Evolutionary conservation across 2,888 invertebrate species (phyloP).

Genomic region (Drosophila pullipes): DNA sequence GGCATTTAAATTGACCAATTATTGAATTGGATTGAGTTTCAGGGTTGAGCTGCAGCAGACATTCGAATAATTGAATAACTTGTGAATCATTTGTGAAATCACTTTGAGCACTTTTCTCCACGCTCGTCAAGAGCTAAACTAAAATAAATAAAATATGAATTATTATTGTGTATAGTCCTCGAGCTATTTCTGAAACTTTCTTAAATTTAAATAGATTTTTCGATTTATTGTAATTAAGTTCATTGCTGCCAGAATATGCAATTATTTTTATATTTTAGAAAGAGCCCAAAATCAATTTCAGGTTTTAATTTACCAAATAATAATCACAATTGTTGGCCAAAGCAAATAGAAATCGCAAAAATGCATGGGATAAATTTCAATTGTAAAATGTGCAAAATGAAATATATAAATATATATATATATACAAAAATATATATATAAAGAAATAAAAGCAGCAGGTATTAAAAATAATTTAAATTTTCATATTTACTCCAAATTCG

Average conservation of each 20-base stretch:
- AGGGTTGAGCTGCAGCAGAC: conserved; percentile 37
- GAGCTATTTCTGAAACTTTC: not conserved
- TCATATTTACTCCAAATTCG: no score
- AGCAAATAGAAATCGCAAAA: not conserved
- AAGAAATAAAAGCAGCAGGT: not conserved
- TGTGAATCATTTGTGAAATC: conserved; percentile 9
- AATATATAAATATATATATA: not conserved
- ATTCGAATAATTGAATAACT: conserved; percentile 35
- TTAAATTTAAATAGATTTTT: not conserved
- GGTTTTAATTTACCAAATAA: not conserved
- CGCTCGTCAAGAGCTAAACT: not conserved
- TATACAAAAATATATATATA: not conserved
- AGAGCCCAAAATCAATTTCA: not conserved
- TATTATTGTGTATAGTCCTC: not conserved
- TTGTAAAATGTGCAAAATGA: not conserved
- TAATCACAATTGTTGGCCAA: not conserved
- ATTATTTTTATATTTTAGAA: not conserved
- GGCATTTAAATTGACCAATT: conserved; percentile 26
- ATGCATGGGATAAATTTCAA: not conserved
- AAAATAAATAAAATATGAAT: no score
- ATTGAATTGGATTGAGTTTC: conserved; percentile 44
- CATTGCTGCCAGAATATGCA: not conserved
- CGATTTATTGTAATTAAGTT: not conserved
- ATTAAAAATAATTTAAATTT: not conserved
- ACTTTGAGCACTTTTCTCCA: not conserved